Base-by-base conservation (phyloP, 1,140 invertebrate genomes). In the Sitophilus oryzae region DNA sequence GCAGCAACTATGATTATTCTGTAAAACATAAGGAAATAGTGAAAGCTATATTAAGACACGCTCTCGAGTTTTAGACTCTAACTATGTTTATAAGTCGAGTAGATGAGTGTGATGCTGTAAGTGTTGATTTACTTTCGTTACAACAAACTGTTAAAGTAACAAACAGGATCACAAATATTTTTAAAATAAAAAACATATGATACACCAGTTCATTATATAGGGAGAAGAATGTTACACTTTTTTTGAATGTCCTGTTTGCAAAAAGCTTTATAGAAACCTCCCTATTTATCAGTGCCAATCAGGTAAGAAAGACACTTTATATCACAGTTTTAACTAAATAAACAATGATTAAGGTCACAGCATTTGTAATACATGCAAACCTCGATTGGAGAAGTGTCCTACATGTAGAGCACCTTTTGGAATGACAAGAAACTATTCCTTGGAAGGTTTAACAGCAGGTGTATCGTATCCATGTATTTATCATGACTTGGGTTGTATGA, bases 191-290 rank as follows among this genome's bases (percentile, higher is more conserved):
- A n/a, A 43, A 46, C 43, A 1, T 56, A 53, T 47, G 46, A 58
- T 30, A 41, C 42, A 35, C 47, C 45, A 15, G 22, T 40, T 38
- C 46, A 61, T 16, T 47, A 38, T 5, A 58, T 60, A 38, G 62
- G 61, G 16, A 57, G 62, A 48, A 51, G 57, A 55, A 54, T 65
- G 49, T 43, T 63, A 21, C 58, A 63, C 14, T 58, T 53, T n/a
- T 40, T 60, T 65, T 47, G 85, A 90, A 66, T 91, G 62, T 36
- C 62, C 88, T 2, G 85, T 91, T 6, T 91, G 89, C 64, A 77
- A 88, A n/a, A 67, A 85, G 88, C 58, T 82, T 82, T 66, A 86
- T 89, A n/a, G 71, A 76, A 82, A 25, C 82, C 85, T 23, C 88
- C n/a, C 88, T 8, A 86, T 82, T 58, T 77, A 73, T 51, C 85